A percentile compares a stretch with the other conserved stretches of the same genome.
phyloP scores from a whole-genome alignment of 2,797 vertebrate species.

The Esox masquinongy region DNA sequence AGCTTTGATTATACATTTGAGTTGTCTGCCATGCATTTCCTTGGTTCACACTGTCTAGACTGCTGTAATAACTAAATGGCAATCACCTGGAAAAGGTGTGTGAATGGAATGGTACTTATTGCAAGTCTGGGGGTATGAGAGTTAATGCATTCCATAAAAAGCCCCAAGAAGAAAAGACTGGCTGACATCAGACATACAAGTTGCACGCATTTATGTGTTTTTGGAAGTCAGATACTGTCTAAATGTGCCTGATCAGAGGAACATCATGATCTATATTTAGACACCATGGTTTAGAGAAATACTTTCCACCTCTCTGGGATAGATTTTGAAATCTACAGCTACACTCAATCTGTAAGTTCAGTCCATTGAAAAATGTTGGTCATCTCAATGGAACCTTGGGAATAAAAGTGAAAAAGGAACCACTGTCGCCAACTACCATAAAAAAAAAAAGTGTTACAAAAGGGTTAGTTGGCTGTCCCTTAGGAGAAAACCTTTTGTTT shows the following conservation, averaged over 20 bases:
- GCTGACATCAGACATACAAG: background rate
- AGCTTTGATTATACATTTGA: conserved; percentile 14
- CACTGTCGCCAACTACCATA: no score
- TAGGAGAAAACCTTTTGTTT: no score
- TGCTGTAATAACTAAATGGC: conserved; percentile 35
- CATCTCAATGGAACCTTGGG: background rate
- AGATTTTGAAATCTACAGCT: background rate
- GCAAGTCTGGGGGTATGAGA: conserved; percentile 19
- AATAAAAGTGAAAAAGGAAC: no score
- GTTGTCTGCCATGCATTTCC: conserved; percentile 8
- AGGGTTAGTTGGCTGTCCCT: no score
- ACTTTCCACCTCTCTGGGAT: background rate
- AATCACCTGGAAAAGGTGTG: conserved; percentile 39
- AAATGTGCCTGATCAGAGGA: background rate
- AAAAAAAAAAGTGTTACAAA: no score
- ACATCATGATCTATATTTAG: background rate
- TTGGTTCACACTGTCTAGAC: conserved; percentile 46
- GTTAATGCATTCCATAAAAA: conserved; percentile 9
- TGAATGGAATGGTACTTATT: conserved; percentile 11
- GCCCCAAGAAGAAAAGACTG: background rate
- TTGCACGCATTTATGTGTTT: conserved; percentile 1
- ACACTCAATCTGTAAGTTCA: no score
- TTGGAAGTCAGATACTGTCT: background rate
- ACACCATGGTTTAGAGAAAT: background rate
- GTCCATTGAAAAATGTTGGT: background rate